Percentiles rank a stretch among this genome's conserved stretches.
phyloP scores from a whole-genome alignment of 1,140 invertebrate genomes.

The Copidosoma floridanum region DNA sequence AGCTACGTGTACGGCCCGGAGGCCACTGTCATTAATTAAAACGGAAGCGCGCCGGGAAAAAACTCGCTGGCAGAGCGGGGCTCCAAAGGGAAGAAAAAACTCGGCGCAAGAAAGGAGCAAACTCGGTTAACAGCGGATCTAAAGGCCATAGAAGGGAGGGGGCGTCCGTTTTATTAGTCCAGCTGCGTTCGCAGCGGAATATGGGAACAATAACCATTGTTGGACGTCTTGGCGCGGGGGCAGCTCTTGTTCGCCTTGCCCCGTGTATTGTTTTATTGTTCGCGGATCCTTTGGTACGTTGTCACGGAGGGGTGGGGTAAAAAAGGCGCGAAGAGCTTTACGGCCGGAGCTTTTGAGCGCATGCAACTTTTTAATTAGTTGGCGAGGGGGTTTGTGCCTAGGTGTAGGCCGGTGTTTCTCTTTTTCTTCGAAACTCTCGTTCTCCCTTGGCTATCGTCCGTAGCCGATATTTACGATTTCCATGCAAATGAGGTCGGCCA shows the following conservation, averaged over 20 bases:
- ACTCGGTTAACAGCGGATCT: background rate
- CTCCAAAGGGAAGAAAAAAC: background rate
- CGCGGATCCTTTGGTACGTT: background rate
- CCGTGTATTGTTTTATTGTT: too few relatives aligned
- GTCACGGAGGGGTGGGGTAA: background rate
- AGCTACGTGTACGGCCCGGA: too few relatives aligned
- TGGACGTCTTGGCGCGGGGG: slow-evolving; percentile 29
- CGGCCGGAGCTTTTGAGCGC: slow-evolving; percentile 20
- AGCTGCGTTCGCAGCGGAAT: slow-evolving; percentile 28
- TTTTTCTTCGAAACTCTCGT: background rate
- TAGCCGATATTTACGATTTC: slow-evolving; percentile 42
- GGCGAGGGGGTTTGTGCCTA: too few relatives aligned
- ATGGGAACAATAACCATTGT: slow-evolving; percentile 50
- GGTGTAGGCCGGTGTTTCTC: too few relatives aligned
- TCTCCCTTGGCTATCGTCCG: background rate
- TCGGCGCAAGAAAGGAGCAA: too few relatives aligned
- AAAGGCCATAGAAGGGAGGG: background rate
- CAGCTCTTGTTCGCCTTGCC: slow-evolving; percentile 21
- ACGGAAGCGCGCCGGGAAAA: background rate
- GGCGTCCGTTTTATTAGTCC: slow-evolving; percentile 38
- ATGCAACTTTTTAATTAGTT: slow-evolving; percentile 44
- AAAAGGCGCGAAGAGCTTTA: slow-evolving; percentile 1
- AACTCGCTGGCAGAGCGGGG: background rate
- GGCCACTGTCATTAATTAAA: slow-evolving; percentile 14
- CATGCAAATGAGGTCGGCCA: slow-evolving; percentile 37